Evolutionary conservation across 2,113 vertebrate genomes (phyloP).

Genomic region (human (Homo sapiens)): GRCh38 chr5:62774001-62774500

Average conservation of each 20-base stretch:
- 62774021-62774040: neutral
- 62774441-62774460: neutral
- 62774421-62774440: neutral
- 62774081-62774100: neutral
- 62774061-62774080: neutral
- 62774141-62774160: neutral
- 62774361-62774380: neutral
- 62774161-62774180: neutral
- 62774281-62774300: neutral
- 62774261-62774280: neutral
- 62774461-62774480: neutral
- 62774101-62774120: neutral
- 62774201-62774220: neutral
- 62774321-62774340: neutral
- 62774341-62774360: neutral
- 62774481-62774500: neutral
- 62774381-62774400: neutral
- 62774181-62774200: neutral
- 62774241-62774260: neutral
- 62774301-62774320: neutral
- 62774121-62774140: neutral
- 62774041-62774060: neutral
- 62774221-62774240: conserved; percentile 18
- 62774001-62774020: neutral
- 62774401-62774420: neutral